Conservation (phyloP, 2,888 invertebrate genomes). For the Tortrix viridana region DNA sequence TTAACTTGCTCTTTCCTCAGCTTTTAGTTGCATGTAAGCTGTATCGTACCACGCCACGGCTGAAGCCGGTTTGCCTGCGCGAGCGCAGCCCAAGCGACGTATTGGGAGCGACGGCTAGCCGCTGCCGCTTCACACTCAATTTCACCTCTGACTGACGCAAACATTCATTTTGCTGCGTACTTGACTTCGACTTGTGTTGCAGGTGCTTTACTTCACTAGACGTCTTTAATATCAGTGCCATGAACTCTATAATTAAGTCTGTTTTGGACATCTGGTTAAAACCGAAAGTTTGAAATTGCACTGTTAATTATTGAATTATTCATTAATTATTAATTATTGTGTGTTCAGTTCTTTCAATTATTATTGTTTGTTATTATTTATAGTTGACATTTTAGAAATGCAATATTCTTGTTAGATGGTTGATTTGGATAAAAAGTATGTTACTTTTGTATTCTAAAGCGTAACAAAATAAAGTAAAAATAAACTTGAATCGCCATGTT, state of each 20-base stretch:
- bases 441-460: background rate
- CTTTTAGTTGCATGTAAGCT: conserved; percentile 42
- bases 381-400: too few relatives aligned
- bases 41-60: conserved; percentile 58
- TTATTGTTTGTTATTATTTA: too few relatives aligned
- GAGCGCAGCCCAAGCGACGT: conserved; percentile 75
- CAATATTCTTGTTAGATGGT: too few relatives aligned
- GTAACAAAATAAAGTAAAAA: conserved; percentile 5
- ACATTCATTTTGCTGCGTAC: conserved; percentile 78
- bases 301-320: too few relatives aligned
- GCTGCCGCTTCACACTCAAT: conserved; percentile 84
- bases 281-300: too few relatives aligned
- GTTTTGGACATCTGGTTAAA: too few relatives aligned
- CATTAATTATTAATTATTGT: too few relatives aligned
- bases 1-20: conserved; percentile 1
- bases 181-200: conserved; percentile 55
- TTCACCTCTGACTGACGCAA: conserved; percentile 83
- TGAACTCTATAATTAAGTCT: too few relatives aligned
- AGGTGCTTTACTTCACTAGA: conserved; percentile 57
- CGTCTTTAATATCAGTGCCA: too few relatives aligned
- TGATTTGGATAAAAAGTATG: background rate
- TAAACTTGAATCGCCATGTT: background rate
- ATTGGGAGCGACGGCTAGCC: conserved; percentile 82
- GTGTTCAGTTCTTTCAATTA: too few relatives aligned
- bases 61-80: conserved; percentile 75